phyloP scores from a whole-genome alignment of 2,888 invertebrate genomes.

The Cerastoderma edule region DNA sequence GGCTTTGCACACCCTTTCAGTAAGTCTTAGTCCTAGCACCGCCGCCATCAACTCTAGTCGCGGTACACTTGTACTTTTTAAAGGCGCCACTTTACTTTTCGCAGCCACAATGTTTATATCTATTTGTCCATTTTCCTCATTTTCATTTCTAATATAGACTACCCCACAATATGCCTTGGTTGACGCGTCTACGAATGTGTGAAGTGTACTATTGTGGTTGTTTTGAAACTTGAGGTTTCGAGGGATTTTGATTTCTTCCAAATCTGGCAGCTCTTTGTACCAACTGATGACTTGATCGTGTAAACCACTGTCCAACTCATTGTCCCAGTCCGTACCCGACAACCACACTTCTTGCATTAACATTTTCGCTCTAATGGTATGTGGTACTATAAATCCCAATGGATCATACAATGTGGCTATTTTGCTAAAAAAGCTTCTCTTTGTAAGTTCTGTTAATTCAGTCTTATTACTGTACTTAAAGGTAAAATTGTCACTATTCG shows the following conservation, averaged over 20 bases:
- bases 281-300: too few relatives aligned
- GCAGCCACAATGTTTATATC: slow-evolving; percentile 23
- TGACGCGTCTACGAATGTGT: too few relatives aligned
- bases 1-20: slow-evolving; percentile 9
- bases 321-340: slow-evolving; percentile 72
- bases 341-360: too few relatives aligned
- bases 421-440: slow-evolving; percentile 60
- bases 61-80: slow-evolving; percentile 36
- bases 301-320: too few relatives aligned
- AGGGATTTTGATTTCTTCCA: too few relatives aligned
- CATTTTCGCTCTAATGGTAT: slow-evolving; percentile 61
- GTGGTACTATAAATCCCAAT: slow-evolving; percentile 69
- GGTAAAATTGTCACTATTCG: too few relatives aligned
- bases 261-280: too few relatives aligned
- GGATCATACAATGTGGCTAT: slow-evolving; percentile 76
- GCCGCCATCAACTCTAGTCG: slow-evolving; percentile 47
- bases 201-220: too few relatives aligned
- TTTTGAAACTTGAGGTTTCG: too few relatives aligned
- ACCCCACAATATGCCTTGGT: too few relatives aligned
- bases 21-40: slow-evolving; percentile 22
- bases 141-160: too few relatives aligned
- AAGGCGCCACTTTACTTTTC: slow-evolving; percentile 48
- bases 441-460: slow-evolving; percentile 65
- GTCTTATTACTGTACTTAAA: too few relatives aligned
- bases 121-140: neutral